A percentile compares a stretch with the other conserved stretches of the same genome.
Conservation (phyloP, 2,888 invertebrate genomes). For the Cartodere bifasciata region DNA sequence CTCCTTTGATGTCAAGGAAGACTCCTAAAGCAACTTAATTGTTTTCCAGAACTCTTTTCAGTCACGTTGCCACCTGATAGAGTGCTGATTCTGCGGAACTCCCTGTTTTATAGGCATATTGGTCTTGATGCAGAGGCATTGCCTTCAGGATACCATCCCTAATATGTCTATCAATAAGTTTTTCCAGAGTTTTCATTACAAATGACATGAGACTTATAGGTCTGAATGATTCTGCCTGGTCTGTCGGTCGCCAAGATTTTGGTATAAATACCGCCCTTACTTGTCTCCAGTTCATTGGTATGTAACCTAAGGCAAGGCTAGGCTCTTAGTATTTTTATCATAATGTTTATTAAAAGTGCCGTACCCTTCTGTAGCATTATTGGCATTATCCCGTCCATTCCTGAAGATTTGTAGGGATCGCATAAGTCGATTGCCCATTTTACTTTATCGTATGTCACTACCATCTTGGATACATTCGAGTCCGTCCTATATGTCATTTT, state of each 20-base stretch:
- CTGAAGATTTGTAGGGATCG: background rate
- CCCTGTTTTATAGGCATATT: background rate
- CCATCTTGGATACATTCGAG: background rate
- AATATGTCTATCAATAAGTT: background rate
- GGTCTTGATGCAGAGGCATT: background rate
- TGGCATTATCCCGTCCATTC: background rate
- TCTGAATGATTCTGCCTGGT: background rate
- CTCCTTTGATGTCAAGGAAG: conserved; percentile 1
- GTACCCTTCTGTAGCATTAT: background rate
- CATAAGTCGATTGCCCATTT: background rate
- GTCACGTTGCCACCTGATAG: background rate
- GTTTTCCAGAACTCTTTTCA: background rate
- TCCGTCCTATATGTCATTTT: no score
- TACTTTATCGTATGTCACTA: background rate
- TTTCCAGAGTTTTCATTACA: background rate
- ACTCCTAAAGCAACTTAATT: background rate
- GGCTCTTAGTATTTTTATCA: background rate
- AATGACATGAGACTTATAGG: background rate
- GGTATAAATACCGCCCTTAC: background rate
- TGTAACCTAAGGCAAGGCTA: background rate
- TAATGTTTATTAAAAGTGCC: background rate
- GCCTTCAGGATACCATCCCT: background rate
- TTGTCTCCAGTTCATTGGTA: background rate
- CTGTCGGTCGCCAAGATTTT: background rate
- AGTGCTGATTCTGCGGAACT: background rate